Conservation (phyloP, 2,888 invertebrate genomes). For the Mactromeris polynyma region DNA sequence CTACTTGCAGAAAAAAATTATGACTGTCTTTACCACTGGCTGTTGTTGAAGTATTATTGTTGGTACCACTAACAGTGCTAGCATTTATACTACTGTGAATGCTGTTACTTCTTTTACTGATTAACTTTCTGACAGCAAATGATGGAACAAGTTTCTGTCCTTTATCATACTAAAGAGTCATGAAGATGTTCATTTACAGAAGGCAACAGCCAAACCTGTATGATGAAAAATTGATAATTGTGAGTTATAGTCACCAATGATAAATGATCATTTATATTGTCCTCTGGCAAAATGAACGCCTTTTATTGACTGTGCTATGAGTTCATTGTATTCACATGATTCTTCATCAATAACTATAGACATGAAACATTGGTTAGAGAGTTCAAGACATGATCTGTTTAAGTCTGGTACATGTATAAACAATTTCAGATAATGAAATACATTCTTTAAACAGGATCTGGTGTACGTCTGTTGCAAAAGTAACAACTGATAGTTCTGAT, state of each 20-base stretch:
- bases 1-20: too few species aligned
- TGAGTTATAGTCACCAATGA: background rate
- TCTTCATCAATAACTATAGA: background rate
- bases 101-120: too few species aligned
- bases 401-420: background rate
- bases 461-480: too few species aligned
- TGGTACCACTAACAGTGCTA: too few species aligned
- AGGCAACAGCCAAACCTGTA: background rate
- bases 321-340: background rate
- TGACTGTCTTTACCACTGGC: too few species aligned
- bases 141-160: too few species aligned
- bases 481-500: too few species aligned
- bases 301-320: background rate
- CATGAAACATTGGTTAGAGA: background rate
- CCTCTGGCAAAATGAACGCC: background rate
- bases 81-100: too few species aligned
- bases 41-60: too few species aligned
- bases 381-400: background rate
- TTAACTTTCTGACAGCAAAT: too few species aligned
- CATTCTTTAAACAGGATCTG: too few species aligned
- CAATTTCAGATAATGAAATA: background rate
- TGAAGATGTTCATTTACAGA: background rate
- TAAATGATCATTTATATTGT: constrained; percentile 6
- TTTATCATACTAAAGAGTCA: background rate
- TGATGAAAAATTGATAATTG: constrained; percentile 21